phyloP scores from a whole-genome alignment of 2,888 invertebrate genomes.

The Eilema sororculum region DNA sequence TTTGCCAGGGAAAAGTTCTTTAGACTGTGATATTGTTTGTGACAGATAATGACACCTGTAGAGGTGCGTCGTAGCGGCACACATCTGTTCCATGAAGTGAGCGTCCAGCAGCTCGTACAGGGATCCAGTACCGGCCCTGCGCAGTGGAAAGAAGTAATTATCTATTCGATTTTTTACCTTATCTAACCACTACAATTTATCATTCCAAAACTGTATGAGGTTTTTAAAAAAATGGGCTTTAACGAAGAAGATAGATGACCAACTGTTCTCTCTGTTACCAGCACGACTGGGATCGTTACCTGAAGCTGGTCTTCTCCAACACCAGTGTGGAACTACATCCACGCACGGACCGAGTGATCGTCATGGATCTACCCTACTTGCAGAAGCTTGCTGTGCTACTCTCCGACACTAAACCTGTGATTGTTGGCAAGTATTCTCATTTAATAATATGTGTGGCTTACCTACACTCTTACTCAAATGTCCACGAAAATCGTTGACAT shows the following conservation, averaged over 20 bases:
- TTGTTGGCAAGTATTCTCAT: slow-evolving; percentile 81
- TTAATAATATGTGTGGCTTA: no score
- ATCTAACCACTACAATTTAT: not conserved
- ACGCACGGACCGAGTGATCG: slow-evolving; percentile 86
- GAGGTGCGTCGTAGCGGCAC: slow-evolving; percentile 88
- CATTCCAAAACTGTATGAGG: not conserved
- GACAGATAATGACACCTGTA: slow-evolving; percentile 89
- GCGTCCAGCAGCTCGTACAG: slow-evolving; percentile 83
- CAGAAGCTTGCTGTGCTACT: slow-evolving; percentile 87
- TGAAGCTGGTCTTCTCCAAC: slow-evolving; percentile 87
- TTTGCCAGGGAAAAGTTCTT: not conserved
- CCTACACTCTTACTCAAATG: not conserved
- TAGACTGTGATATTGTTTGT: not conserved
- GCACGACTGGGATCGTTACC: slow-evolving; percentile 89
- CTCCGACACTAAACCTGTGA: slow-evolving; percentile 80
- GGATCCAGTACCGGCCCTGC: slow-evolving; percentile 81
- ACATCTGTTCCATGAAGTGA: slow-evolving; percentile 89
- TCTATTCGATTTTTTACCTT: not conserved
- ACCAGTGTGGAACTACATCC: slow-evolving; percentile 85
- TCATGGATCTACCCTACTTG: slow-evolving; percentile 89
- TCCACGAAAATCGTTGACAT: no score
- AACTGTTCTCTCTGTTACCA: slow-evolving; percentile 52
- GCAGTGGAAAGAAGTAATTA: slow-evolving; percentile 82
- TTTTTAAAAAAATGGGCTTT: not conserved
- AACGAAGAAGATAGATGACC: not conserved